A percentile compares a stretch with the other conserved stretches of the same genome.
These are phyloP conservation scores for Muntiacus reevesi DNA, from an alignment of 2,113 vertebrate genomes.

Conservation along the genomic window DNA sequence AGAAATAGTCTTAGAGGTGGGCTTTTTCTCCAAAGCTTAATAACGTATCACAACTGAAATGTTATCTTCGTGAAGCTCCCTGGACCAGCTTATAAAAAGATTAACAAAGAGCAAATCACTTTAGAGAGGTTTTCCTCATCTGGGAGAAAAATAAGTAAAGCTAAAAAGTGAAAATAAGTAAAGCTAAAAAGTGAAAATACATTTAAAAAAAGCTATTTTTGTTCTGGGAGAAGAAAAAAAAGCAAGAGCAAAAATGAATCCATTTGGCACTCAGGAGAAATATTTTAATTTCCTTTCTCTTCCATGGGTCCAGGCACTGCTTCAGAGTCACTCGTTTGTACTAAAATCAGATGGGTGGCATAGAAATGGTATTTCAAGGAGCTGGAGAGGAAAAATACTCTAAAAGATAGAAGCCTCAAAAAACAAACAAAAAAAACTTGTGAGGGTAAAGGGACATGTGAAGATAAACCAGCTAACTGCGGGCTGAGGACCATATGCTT, in stretches of 20 bases:
- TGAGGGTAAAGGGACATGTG: not conserved
- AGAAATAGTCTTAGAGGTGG: not conserved
- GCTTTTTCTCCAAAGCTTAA: not conserved
- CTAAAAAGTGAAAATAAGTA: not conserved
- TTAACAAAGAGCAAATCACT: not conserved
- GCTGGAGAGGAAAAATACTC: not conserved
- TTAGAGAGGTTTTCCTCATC: not conserved
- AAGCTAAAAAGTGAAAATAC: not conserved
- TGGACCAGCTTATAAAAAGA: not conserved
- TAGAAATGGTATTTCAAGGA: not conserved
- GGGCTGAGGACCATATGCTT: not conserved
- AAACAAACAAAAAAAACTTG: not conserved
- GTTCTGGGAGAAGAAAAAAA: not conserved
- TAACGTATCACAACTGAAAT: not conserved
- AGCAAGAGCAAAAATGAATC: not conserved
- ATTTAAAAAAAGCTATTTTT: not conserved
- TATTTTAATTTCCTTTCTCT: not conserved
- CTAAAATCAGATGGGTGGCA: not conserved
- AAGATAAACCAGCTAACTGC: not conserved
- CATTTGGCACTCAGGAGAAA: not conserved
- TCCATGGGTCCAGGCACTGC: not conserved
- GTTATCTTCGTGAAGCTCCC: not conserved
- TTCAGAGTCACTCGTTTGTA: not conserved
- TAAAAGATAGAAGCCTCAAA: not conserved
- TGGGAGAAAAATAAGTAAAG: slow-evolving; percentile 21